Base-by-base conservation (phyloP, 1,140 invertebrate genomes). In the Brachionus angularis region DNA sequence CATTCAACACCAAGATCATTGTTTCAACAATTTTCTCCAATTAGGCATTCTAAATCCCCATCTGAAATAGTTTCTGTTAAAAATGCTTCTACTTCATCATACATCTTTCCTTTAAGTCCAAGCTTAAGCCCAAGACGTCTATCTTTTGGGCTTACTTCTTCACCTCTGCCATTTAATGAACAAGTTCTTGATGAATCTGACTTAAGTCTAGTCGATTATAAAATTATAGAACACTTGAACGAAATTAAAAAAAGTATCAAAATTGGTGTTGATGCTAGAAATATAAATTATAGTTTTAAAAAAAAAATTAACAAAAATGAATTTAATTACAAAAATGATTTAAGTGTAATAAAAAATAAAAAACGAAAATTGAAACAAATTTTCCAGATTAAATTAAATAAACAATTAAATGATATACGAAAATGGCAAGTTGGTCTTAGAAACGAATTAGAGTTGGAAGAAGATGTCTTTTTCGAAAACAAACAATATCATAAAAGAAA, bases 21-120 rank as follows among this genome's bases (percentile, higher is more conserved):
- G 4, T 36, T 58, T 18, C 53, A 58, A 33, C 53, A 58, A 42
- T 58, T 58, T n/a, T 58, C 53, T 3, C 53, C 53, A 8, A 58
- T 58, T 31, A 58, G 39, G n/a, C 36, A 31, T 10, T 3, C 10
- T 3, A 42, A 42, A 14, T 42, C 14, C 14, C 14, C n/a, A n/a
- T n/a, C n/a, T n/a, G n/a, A n/a, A n/a, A n/a, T n/a, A n/a, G n/a
- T n/a, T n/a, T n/a, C n/a, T n/a, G n/a, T n/a, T n/a, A 42, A 14
- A 3, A 42, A n/a, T 42, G 3, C 4, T 5, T n/a, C 39, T 5
- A 7, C 3, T 3, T 7, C 2, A 42, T 7, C 3, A 14, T n/a
- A 14, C 14, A 8, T 5, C 10, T 5, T 42, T 14, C 16, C 39
- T 3, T 5, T 42, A 14, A 14, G 25, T 25, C n/a, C n/a, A n/a